Conservation (phyloP, 2,888 invertebrate species). For the Macrosoma leucophasiata region DNA sequence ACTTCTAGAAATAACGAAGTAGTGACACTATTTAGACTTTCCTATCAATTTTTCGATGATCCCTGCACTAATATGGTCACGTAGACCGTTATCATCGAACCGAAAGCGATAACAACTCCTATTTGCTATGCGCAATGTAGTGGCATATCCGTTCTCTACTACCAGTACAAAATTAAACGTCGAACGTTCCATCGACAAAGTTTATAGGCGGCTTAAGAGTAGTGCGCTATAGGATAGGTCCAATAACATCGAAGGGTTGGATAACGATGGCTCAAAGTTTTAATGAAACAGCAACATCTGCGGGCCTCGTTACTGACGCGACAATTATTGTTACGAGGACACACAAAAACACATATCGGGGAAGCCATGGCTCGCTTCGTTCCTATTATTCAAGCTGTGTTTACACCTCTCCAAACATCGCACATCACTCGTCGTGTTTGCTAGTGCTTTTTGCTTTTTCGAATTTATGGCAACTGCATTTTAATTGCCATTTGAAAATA, state of each 20-base stretch:
- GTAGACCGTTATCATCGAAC: too few relatives aligned
- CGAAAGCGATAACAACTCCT: too few relatives aligned
- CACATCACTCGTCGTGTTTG: neutral
- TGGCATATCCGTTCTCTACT: too few relatives aligned
- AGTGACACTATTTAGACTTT: too few relatives aligned
- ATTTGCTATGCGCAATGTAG: too few relatives aligned
- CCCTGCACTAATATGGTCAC: too few relatives aligned
- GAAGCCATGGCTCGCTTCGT: conserved; percentile 12
- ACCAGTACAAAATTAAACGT: too few relatives aligned
- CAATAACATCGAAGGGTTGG: conserved; percentile 53
- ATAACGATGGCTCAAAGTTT: conserved; percentile 62
- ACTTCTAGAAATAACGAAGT: too few relatives aligned
- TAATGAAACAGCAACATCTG: conserved; percentile 71
- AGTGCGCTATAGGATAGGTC: conserved; percentile 43
- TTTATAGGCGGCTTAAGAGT: conserved; percentile 45
- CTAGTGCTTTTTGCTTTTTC: neutral
- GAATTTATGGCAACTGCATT: too few relatives aligned
- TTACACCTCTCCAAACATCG: conserved; percentile 3
- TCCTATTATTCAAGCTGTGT: conserved; percentile 2
- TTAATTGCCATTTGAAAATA: too few relatives aligned
- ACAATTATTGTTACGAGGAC: conserved; percentile 48
- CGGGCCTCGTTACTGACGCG: conserved; percentile 45
- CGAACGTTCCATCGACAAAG: too few relatives aligned
- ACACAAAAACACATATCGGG: conserved; percentile 3
- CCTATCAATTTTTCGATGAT: too few relatives aligned